Conservation (phyloP, 2,888 invertebrate species). For the Gastrophysa polygoni region DNA sequence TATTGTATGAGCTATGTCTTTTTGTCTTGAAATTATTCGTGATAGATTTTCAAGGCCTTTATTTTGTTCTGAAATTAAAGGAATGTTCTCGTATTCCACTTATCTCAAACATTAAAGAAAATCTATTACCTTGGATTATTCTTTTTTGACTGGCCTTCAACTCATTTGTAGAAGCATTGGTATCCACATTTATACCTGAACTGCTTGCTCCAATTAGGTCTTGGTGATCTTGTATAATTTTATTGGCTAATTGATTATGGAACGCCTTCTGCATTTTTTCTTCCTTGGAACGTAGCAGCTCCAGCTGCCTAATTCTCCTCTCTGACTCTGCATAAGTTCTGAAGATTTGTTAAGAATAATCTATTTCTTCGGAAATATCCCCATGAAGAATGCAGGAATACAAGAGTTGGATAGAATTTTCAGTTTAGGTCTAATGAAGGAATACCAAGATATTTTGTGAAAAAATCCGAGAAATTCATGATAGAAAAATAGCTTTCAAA, state of each 20-base stretch:
- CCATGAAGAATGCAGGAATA: too few relatives aligned
- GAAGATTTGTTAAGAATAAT: slow-evolving; percentile 25
- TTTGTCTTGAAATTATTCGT: slow-evolving; percentile 76
- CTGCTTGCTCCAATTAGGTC: slow-evolving; percentile 53
- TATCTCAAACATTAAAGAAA: too few relatives aligned
- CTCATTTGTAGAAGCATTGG: slow-evolving; percentile 49
- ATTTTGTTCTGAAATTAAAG: slow-evolving; percentile 71
- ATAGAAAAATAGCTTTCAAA: too few relatives aligned
- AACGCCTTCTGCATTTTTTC: slow-evolving; percentile 64
- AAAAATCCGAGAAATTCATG: too few relatives aligned
- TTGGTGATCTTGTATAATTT: slow-evolving; percentile 49
- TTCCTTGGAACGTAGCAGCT: slow-evolving; percentile 65
- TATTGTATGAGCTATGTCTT: slow-evolving; percentile 75
- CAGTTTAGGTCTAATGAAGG: too few relatives aligned
- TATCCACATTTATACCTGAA: slow-evolving; percentile 57
- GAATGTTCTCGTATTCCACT: too few relatives aligned
- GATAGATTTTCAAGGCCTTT: slow-evolving; percentile 75
- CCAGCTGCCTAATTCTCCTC: slow-evolving; percentile 66
- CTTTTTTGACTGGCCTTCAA: slow-evolving; percentile 65
- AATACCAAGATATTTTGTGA: too few relatives aligned
- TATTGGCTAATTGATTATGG: slow-evolving; percentile 53
- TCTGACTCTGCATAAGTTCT: slow-evolving; percentile 69
- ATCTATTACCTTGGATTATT: slow-evolving; percentile 64
- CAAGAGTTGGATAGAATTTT: too few relatives aligned
- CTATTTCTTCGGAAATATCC: too few relatives aligned